Conservation (phyloP, 2,888 invertebrate species). For the Ochlodes sylvanus region DNA sequence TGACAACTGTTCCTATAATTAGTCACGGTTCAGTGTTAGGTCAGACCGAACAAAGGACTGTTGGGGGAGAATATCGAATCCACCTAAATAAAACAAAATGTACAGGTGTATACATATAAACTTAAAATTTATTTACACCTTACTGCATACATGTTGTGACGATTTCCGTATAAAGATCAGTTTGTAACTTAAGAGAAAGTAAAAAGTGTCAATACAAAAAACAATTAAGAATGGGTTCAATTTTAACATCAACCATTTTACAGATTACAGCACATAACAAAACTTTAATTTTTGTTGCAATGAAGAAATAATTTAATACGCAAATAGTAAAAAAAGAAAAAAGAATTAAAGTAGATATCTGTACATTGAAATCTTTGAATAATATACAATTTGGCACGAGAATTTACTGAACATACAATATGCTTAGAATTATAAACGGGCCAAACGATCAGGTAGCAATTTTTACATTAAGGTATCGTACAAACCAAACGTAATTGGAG, state of each 20-base stretch:
- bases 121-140: slow-evolving; percentile 83
- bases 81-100: slow-evolving; percentile 61
- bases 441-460: slow-evolving; percentile 12
- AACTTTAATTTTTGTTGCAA: neutral
- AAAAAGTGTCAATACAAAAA: slow-evolving; percentile 45
- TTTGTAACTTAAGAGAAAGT: slow-evolving; percentile 50
- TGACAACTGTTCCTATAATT: no score
- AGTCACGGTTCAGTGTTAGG: no score
- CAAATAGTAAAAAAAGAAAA: slow-evolving; percentile 43
- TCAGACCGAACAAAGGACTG: no score
- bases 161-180: slow-evolving; percentile 64
- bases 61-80: no score
- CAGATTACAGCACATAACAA: neutral
- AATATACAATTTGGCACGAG: slow-evolving; percentile 73
- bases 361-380: slow-evolving; percentile 45
- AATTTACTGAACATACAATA: slow-evolving; percentile 37
- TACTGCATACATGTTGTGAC: slow-evolving; percentile 80
- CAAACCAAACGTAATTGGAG: no score
- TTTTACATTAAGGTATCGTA: slow-evolving; percentile 1
- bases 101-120: slow-evolving; percentile 83
- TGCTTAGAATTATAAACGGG: slow-evolving; percentile 15
- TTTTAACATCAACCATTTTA: slow-evolving; percentile 27
- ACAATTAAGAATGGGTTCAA: slow-evolving; percentile 48
- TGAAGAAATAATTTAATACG: slow-evolving; percentile 28
- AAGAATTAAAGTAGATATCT: slow-evolving; percentile 49